Evolutionary conservation across 2,888 invertebrate species (phyloP), one percentile per base, ranked within the genome.

Genomic region (Amiota minor): DNA sequence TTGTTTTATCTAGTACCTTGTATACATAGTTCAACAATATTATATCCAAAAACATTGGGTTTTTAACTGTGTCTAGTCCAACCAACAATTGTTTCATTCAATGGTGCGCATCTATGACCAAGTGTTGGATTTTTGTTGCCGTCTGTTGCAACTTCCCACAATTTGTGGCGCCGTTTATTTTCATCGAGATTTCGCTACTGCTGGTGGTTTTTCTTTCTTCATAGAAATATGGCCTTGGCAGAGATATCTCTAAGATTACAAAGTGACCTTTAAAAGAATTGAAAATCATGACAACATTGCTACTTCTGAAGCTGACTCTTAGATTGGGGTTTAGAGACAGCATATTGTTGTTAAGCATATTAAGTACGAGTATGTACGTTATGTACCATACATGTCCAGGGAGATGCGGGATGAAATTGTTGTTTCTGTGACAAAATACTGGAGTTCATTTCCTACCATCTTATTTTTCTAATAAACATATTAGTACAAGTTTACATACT

Each of bases 131-230:
- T 59, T 20, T 18, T 20, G 18, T 53, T 53, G 18, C 16, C 11
- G 59, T 18, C 59, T 59, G 59, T 59, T 16, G 59, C 59, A 59
- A 20, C 59, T 59, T 59, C 59, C 59, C 59, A 59, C 59, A 59
- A 59, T 59, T 59, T 59, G 59, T 11, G 20, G 59, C 16, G 2
- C 20, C 59, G 11, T 20, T 59, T 16, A 16, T 20, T 59, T 16
- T 9, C 9, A 2, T 59, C 18, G 8, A 11, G 59, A 11, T 59
- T 59, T 18, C 12, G 11, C 20, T 59, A 59, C 18, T 35, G 35
- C 35, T 35, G 35, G 59, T 8, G 56, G 16, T 18, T 9, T 59
- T 20, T 59, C 20, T 59, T 59, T 59, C 59, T 20, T 59, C 6
- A 16, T 35, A 35, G 35, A 16, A 20, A 16, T 59, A 18, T 18